These are phyloP conservation scores for Drosophila novamexicana DNA, from an alignment of 1,140 invertebrate species.

Conservation along the genomic window DNA sequence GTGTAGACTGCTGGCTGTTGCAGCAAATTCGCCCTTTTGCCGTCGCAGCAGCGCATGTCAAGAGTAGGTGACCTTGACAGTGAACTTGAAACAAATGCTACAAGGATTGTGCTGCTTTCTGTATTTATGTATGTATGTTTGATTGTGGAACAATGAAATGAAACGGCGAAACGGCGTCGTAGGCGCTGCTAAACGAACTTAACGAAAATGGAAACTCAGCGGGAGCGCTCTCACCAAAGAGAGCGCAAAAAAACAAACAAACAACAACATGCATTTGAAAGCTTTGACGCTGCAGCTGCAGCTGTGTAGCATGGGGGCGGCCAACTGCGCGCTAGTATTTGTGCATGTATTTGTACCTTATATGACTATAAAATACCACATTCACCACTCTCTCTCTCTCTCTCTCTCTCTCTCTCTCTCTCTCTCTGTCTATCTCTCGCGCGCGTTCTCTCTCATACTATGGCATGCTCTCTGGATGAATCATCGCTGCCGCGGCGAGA, in stretches of 20 bases:
- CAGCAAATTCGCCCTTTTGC: constrained; percentile 36
- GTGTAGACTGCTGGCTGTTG: constrained; percentile 25
- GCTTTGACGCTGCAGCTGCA: constrained; percentile 28
- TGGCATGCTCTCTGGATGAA: constrained; percentile 37
- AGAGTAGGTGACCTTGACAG: constrained; percentile 84
- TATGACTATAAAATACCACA: constrained; percentile 21
- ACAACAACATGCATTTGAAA: constrained; percentile 6
- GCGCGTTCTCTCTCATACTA: constrained; percentile 1
- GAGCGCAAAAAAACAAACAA: constrained; percentile 5
- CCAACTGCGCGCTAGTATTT: not conserved
- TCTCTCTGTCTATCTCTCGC: not conserved
- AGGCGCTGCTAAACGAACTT: not conserved
- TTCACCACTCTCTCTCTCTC: constrained; percentile 3
- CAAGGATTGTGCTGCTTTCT: constrained; percentile 68
- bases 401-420: not conserved
- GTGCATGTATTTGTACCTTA: constrained; percentile 33
- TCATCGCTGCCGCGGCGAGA: constrained; percentile 50
- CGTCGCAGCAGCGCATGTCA: constrained; percentile 66
- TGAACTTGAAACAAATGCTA: constrained; percentile 84
- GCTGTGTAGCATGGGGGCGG: constrained; percentile 16
- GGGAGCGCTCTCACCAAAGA: not conserved
- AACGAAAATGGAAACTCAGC: constrained; percentile 18
- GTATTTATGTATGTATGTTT: not conserved
- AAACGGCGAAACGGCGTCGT: constrained; percentile 8
- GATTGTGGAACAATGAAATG: constrained; percentile 32